phyloP scores from a whole-genome alignment of 2,113 vertebrate genomes.

The Hyperoodon ampullatus region DNA sequence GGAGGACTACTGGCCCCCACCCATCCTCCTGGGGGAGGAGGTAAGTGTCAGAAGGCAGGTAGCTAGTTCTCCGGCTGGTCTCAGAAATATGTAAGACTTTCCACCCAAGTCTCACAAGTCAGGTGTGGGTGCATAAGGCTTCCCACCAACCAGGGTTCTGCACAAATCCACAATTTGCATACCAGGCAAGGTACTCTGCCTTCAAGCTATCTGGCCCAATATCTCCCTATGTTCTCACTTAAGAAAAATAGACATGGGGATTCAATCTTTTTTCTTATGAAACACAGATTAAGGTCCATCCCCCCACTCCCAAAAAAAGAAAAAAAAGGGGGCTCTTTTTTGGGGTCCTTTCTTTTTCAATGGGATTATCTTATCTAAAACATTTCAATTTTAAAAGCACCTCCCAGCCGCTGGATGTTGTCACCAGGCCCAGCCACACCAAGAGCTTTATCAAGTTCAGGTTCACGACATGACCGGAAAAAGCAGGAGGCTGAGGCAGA shows the following conservation, averaged over 20 bases:
- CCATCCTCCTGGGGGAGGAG: not conserved
- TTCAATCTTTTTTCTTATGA: not conserved
- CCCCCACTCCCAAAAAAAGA: not conserved
- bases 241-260: not conserved
- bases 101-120: not conserved
- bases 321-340: not conserved
- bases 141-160: too few relatives aligned
- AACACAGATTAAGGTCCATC: not conserved
- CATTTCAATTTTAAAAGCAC: not conserved
- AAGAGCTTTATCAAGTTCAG: slow-evolving; percentile 16
- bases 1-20: not conserved
- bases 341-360: not conserved
- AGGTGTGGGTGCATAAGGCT: not conserved
- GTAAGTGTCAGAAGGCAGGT: not conserved
- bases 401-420: not conserved
- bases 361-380: not conserved
- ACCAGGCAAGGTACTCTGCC: not conserved
- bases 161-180: not conserved
- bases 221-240: not conserved
- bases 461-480: not conserved
- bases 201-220: not conserved
- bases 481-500: not conserved
- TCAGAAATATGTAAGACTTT: not conserved
- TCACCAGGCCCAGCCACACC: not conserved
- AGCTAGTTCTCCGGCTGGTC: not conserved